Conservation (phyloP, 2,113 vertebrate genomes). For the Salvelinus alpinus region DNA sequence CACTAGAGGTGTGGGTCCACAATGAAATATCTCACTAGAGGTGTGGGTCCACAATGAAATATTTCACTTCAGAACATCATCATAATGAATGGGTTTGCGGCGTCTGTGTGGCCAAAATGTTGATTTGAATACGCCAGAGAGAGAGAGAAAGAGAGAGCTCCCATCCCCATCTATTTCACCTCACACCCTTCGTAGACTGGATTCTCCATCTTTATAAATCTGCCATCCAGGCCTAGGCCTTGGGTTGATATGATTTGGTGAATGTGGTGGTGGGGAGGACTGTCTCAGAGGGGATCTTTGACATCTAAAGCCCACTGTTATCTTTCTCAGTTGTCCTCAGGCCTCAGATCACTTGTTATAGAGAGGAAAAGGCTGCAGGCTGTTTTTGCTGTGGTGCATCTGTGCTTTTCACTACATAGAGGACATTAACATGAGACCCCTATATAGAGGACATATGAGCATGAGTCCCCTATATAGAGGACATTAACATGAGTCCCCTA, state of each 20-base stretch:
- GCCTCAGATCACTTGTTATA: not conserved
- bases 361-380: not conserved
- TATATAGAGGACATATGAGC: too few species aligned
- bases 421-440: too few species aligned
- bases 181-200: conserved; percentile 61
- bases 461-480: too few species aligned
- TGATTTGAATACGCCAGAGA: conserved; percentile 68
- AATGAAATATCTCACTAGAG: too few species aligned
- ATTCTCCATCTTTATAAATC: conserved; percentile 70
- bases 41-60: too few species aligned
- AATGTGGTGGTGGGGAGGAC: conserved; percentile 25
- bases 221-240: conserved; percentile 57
- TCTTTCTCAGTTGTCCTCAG: not conserved
- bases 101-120: conserved; percentile 71
- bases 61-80: conserved; percentile 59
- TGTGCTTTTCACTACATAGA: too few species aligned
- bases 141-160: conserved; percentile 31
- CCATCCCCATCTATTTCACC: conserved; percentile 67
- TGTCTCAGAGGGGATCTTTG: conserved; percentile 43
- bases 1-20: too few species aligned
- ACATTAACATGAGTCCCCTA: too few species aligned
- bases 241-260: conserved; percentile 61
- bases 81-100: conserved; percentile 72
- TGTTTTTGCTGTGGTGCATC: not conserved
- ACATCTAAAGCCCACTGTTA: conserved; percentile 11